Percentiles rank a stretch among this genome's conserved stretches.
Evolutionary conservation across 2,888 invertebrate species (phyloP).

Genomic region (Aphrophora alni): DNA sequence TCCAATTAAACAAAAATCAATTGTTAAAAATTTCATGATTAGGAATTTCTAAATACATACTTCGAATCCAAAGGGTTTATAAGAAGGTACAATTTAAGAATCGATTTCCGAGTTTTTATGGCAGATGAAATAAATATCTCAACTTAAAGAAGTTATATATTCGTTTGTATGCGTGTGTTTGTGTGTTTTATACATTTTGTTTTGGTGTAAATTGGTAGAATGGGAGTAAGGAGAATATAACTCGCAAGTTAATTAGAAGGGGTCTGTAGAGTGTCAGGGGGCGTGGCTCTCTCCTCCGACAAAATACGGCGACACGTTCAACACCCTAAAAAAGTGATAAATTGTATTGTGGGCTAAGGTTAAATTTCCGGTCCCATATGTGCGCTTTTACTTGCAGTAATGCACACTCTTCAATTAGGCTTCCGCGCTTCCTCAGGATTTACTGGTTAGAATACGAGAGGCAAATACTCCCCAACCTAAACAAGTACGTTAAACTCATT

Average conservation of each 20-base stretch:
- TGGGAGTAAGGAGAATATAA: not conserved
- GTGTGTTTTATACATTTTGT: not conserved
- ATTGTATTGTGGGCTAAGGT: slow-evolving; percentile 25
- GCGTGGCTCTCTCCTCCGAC: slow-evolving; percentile 14
- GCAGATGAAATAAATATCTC: not conserved
- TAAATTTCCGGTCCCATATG: slow-evolving; percentile 26
- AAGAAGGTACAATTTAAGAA: no score
- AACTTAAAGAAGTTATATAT: not conserved
- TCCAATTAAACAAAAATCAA: no score
- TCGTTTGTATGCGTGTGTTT: not conserved
- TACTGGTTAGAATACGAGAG: no score
- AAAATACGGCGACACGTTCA: slow-evolving; percentile 39
- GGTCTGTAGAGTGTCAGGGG: slow-evolving; percentile 23
- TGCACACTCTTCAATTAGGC: not conserved
- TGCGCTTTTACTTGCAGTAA: not conserved
- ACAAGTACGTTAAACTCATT: no score
- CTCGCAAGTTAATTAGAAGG: slow-evolving; percentile 38
- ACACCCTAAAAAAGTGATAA: slow-evolving; percentile 38
- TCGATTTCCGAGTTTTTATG: no score
- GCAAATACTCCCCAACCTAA: no score
- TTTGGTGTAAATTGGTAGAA: not conserved
- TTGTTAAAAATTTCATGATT: no score
- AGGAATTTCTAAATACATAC: no score
- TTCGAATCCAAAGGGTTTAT: no score
- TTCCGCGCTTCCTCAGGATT: no score